phyloP scores from a whole-genome alignment of 1,140 invertebrate species.

The Melipona quadrifasciata region DNA sequence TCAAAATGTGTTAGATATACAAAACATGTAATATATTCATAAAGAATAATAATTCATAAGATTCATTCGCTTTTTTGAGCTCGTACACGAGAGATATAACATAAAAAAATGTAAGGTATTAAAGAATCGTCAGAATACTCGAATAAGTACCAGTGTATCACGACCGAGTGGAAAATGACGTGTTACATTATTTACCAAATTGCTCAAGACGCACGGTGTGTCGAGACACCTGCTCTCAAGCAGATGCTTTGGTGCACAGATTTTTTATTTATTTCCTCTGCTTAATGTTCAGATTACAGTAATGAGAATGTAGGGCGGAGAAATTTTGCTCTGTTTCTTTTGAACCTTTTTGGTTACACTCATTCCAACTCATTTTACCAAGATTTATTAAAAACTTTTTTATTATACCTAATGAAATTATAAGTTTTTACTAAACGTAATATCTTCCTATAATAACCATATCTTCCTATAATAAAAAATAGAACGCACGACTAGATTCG shows the following conservation, averaged over 20 bases:
- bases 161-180: constrained; percentile 25
- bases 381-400: neutral
- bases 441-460: too few species aligned
- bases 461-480: neutral
- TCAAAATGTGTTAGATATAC: too few species aligned
- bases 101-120: neutral
- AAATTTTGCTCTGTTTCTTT: constrained; percentile 32
- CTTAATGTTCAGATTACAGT: constrained; percentile 25
- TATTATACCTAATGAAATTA: too few species aligned
- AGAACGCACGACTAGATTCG: neutral
- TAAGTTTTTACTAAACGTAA: too few species aligned
- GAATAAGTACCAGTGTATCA: neutral
- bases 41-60: too few species aligned
- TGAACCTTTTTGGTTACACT: neutral
- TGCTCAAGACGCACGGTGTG: constrained; percentile 8
- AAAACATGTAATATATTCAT: too few species aligned
- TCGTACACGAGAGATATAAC: too few species aligned
- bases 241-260: constrained; percentile 21
- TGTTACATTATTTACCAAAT: constrained; percentile 36
- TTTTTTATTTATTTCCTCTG: constrained; percentile 42
- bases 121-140: neutral
- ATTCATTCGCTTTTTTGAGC: too few species aligned
- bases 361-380: neutral
- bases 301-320: constrained; percentile 29
- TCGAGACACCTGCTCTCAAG: constrained; percentile 16